Evolutionary conservation across 1,140 invertebrate species (phyloP).

Genomic region (Eriosoma lanigerum): DNA sequence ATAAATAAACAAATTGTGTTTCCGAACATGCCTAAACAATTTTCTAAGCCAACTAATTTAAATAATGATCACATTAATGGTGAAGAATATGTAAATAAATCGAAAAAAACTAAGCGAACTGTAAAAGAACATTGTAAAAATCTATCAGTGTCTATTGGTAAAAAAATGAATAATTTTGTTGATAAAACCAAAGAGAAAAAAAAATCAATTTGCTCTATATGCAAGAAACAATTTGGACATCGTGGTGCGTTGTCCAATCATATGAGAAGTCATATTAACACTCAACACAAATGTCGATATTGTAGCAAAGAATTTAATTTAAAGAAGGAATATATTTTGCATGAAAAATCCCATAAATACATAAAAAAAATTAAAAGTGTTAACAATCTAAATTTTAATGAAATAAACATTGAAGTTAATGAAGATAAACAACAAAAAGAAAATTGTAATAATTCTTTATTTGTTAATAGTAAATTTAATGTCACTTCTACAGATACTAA

Average conservation of each 20-base stretch:
- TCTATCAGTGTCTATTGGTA: neutral
- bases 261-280: neutral
- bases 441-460: neutral
- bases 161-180: neutral
- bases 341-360: neutral
- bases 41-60: neutral
- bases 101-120: neutral
- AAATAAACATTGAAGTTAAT: neutral
- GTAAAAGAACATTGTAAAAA: neutral
- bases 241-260: neutral
- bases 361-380: neutral
- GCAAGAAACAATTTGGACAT: conserved; percentile 3
- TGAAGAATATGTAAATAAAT: neutral
- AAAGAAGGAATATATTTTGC: neutral
- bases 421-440: neutral
- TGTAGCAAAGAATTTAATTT: neutral
- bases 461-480: no score
- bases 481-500: neutral
- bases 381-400: no score
- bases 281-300: neutral
- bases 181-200: neutral
- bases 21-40: neutral
- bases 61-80: neutral
- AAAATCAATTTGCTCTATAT: neutral
- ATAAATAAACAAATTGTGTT: no score